A percentile compares a stretch with the other conserved stretches of the same genome.
Evolutionary conservation across 2,113 vertebrate species (phyloP).

Genomic region (Rhinolophus ferrumequinum): DNA sequence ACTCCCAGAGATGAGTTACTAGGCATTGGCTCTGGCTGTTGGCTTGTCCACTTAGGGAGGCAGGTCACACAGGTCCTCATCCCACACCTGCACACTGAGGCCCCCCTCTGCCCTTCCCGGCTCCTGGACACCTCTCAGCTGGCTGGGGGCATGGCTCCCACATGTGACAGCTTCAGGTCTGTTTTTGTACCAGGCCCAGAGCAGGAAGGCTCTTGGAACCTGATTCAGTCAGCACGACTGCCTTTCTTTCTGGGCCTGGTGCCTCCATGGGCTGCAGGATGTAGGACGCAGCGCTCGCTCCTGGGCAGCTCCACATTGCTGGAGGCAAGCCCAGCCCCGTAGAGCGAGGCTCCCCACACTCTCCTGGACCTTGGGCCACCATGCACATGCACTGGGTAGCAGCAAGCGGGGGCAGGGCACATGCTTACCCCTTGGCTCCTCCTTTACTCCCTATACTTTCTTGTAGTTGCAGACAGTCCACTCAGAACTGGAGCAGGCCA

Average conservation of each 20-base stretch:
- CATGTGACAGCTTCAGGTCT: neutral
- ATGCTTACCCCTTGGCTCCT: neutral
- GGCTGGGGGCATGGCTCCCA: neutral
- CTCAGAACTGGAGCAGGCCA: constrained; percentile 86
- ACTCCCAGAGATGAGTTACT: neutral
- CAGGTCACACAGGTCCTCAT: neutral
- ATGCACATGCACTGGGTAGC: neutral
- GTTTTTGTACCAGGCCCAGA: neutral
- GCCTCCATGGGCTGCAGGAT: neutral
- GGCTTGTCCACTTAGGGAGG: neutral
- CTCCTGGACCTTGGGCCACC: neutral
- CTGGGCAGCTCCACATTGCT: neutral
- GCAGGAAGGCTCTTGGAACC: neutral
- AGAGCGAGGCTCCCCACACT: neutral
- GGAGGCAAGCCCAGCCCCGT: neutral
- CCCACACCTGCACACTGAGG: fast-evolving
- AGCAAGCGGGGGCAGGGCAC: neutral
- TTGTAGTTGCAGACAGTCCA: constrained; percentile 89
- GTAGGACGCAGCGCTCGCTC: neutral
- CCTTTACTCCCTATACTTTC: constrained; percentile 32
- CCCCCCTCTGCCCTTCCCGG: neutral
- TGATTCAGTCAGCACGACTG: neutral
- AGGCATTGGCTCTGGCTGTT: neutral
- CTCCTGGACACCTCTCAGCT: neutral
- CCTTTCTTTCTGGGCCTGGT: neutral